A percentile compares a stretch with the other conserved stretches of the same genome.
phyloP scores from a whole-genome alignment of 2,888 invertebrate species.

The Phaonia tiefii region DNA sequence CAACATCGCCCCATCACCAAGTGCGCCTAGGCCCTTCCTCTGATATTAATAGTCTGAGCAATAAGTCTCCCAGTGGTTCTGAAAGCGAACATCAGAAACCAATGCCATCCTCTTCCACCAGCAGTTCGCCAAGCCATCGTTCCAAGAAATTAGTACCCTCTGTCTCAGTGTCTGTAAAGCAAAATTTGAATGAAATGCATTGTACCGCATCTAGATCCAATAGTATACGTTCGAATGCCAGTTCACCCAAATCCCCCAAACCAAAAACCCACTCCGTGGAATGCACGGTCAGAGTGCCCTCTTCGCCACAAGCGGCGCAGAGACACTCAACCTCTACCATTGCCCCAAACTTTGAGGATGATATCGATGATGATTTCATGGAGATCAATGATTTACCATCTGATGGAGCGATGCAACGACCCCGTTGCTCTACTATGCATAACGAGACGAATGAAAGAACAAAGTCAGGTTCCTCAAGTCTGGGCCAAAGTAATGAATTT shows the following conservation, averaged over 20 bases:
- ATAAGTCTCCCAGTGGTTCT: conserved; percentile 50
- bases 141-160: conserved; percentile 73
- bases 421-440: conserved; percentile 77
- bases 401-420: conserved; percentile 64
- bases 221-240: conserved; percentile 55
- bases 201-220: conserved; percentile 70
- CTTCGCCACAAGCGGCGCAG: conserved; percentile 26
- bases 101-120: conserved; percentile 44
- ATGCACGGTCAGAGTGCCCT: conserved; percentile 72
- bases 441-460: conserved; percentile 65
- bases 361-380: conserved; percentile 56
- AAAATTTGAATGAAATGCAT: conserved; percentile 78
- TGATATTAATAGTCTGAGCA: conserved; percentile 42
- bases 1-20: conserved; percentile 59
- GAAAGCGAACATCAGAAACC: conserved; percentile 56
- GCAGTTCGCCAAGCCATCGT: conserved; percentile 54
- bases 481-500: conserved; percentile 48
- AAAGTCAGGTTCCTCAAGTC: conserved; percentile 34
- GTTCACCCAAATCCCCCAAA: conserved; percentile 69
- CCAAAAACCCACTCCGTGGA: conserved; percentile 69
- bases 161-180: conserved; percentile 77
- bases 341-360: conserved; percentile 19
- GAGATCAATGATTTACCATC: conserved; percentile 63
- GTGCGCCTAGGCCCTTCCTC: conserved; percentile 57
- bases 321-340: conserved; percentile 23